Base-by-base conservation (phyloP, 2,888 invertebrate genomes). In the Meteorus cinctellus region DNA sequence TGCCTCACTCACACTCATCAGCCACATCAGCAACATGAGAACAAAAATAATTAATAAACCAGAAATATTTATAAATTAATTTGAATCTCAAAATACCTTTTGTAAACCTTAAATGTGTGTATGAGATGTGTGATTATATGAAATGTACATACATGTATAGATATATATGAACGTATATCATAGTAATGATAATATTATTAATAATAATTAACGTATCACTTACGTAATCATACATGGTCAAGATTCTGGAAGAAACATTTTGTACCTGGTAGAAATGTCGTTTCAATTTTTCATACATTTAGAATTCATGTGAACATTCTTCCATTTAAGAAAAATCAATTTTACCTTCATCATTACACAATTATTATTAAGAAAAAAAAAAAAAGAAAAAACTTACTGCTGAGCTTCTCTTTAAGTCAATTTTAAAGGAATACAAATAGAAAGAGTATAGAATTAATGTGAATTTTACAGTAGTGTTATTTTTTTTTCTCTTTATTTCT, bases 51-150 rank as follows among this genome's bases (percentile, higher is more conserved):
- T 34, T 72, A 48, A n/a, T n/a, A 45, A 51, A 45, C n/a, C 62
- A 77, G 24, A 75, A 82, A 78, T 82, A 78, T 73, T 41, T 41
- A 41, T 41, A 12, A 41, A 41, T 41, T 41, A 77, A 83, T 84
- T 78, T 81, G 81, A 79, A 84, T 76, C 82, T 80, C 81, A 83
- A 82, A 83, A 83, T 78, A 84, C 80, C 81, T 83, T 84, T 83
- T 81, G 82, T 82, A 81, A 83, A 85, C 85, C 85, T 82, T 80
- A 59, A 78, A 74, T 19, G 10, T 55, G 19, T n/a, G 55, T 19
- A n/a, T 55, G 24, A 55, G 6, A 55, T 19, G 19, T 19, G 19
- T 19, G 55, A 24, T 19, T 19, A 55, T 55, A 55, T 55, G 0
- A 8, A 72, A 73, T 78, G 77, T 69, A 77, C 77, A 31, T 31